Evolutionary conservation across 2,797 vertebrate species (phyloP).

Genomic region (Helarctos malayanus): DNA sequence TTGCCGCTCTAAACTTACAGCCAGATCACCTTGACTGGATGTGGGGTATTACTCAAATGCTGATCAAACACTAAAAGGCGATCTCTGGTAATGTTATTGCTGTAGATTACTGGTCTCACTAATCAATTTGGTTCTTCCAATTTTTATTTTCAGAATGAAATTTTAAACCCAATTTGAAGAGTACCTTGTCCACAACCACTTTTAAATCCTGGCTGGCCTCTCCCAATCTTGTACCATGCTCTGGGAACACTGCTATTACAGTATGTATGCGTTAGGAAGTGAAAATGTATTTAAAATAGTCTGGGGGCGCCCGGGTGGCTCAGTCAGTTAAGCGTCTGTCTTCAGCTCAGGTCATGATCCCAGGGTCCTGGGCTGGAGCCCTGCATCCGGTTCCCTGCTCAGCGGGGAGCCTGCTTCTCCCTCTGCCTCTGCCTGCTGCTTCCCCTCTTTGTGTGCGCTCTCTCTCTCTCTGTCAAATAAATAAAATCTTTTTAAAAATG

Average conservation of each 20-base stretch:
- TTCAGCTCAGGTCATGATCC: background rate
- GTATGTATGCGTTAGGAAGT: background rate
- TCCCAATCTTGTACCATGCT: background rate
- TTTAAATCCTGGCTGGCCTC: background rate
- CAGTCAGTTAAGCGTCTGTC: background rate
- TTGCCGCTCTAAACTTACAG: slow-evolving; percentile 48
- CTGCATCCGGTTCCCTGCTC: background rate
- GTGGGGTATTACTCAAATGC: background rate
- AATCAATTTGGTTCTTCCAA: background rate
- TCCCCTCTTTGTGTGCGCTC: background rate
- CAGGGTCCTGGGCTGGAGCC: background rate
- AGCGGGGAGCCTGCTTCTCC: background rate
- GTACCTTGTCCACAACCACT: background rate
- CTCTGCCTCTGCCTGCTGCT: background rate
- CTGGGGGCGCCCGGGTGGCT: background rate
- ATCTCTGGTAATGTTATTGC: background rate
- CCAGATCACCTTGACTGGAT: background rate
- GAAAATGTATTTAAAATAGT: background rate
- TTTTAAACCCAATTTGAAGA: background rate
- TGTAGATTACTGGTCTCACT: background rate
- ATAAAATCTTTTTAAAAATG: background rate
- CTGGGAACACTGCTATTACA: background rate
- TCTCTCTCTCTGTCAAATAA: background rate
- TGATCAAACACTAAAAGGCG: slow-evolving; percentile 50
- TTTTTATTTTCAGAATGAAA: slow-evolving; percentile 53